These are phyloP conservation scores for Dolichopus griseipennis DNA, from an alignment of 2,888 invertebrate genomes.

Conservation along the genomic window DNA sequence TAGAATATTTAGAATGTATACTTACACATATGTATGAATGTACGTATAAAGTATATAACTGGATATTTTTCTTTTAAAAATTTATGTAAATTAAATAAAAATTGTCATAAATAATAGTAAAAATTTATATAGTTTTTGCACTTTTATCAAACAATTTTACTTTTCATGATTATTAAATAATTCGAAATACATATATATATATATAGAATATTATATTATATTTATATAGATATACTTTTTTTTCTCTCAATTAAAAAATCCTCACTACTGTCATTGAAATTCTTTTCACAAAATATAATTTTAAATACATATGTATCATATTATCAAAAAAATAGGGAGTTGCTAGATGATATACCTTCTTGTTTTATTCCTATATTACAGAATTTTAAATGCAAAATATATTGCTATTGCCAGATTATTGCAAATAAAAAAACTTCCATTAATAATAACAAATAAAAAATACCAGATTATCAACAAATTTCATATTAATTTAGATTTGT, in stretches of 20 bases:
- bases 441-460: neutral
- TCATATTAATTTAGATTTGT: neutral
- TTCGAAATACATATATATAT: neutral
- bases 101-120: neutral
- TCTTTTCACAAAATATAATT: too few relatives aligned
- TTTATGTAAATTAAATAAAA: neutral
- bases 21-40: neutral
- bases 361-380: neutral
- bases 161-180: neutral
- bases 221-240: neutral
- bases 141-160: neutral
- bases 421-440: slow-evolving; percentile 3
- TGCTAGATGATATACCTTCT: neutral
- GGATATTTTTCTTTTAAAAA: neutral
- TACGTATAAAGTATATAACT: neutral
- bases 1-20: neutral
- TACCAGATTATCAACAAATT: neutral
- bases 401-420: slow-evolving; percentile 6
- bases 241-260: neutral
- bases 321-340: neutral
- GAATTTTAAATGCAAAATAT: slow-evolving; percentile 3
- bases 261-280: neutral
- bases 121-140: neutral
- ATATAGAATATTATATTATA: too few relatives aligned
- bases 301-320: neutral